phyloP scores from a whole-genome alignment of 2,797 vertebrate genomes.

The Sebastes jordani region DNA sequence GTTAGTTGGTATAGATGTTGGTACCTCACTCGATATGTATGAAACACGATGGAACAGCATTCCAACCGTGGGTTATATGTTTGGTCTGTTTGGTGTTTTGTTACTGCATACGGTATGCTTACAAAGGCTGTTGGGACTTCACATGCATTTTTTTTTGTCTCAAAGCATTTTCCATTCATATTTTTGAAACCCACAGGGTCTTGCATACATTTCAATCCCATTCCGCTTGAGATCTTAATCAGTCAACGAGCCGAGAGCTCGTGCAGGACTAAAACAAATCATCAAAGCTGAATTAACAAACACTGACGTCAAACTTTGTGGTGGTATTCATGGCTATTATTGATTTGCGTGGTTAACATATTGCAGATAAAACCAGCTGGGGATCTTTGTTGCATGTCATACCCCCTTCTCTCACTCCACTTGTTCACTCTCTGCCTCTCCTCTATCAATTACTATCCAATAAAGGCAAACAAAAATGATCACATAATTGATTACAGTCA shows the following conservation, averaged over 20 bases:
- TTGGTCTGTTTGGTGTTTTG: conserved; percentile 41
- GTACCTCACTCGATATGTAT: conserved; percentile 51
- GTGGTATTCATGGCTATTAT: background rate
- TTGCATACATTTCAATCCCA: background rate
- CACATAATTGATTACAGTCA: too few relatives aligned
- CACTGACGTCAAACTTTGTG: background rate
- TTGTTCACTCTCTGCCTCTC: background rate
- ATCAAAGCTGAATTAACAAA: background rate
- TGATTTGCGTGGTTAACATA: background rate
- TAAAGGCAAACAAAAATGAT: background rate
- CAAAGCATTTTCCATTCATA: conserved; percentile 6
- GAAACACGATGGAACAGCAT: conserved; percentile 58
- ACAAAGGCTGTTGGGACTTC: background rate
- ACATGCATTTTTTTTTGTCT: background rate
- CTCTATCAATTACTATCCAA: background rate
- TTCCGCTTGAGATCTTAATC: background rate
- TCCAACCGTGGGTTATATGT: conserved; percentile 42
- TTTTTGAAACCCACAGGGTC: background rate
- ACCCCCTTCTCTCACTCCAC: background rate
- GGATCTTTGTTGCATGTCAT: background rate
- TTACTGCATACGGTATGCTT: background rate
- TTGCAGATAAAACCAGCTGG: background rate
- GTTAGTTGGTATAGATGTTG: conserved; percentile 62
- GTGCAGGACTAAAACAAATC: background rate
- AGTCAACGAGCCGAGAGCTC: background rate